Evolutionary conservation across 2,888 invertebrate species (phyloP).

Genomic region (Pristionchus arcanus): DNA sequence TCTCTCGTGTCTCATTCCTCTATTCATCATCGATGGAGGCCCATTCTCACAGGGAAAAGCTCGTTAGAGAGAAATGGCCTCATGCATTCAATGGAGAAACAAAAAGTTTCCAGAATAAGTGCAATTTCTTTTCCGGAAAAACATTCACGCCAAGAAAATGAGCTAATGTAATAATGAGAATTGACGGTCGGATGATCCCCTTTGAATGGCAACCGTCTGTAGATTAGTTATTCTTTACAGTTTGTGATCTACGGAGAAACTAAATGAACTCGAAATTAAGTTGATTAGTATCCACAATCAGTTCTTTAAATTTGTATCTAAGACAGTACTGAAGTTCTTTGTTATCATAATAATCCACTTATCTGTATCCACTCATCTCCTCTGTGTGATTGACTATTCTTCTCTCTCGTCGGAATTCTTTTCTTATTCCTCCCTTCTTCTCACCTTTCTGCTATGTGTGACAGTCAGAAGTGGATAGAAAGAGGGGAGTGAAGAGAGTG

Average conservation of each 20-base stretch:
- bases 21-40: constrained; percentile 39
- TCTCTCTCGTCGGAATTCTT: constrained; percentile 15
- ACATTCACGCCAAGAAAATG: no score
- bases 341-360: constrained; percentile 21
- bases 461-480: neutral
- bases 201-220: no score
- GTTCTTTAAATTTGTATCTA: neutral
- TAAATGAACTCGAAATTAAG: no score
- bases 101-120: neutral
- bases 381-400: neutral
- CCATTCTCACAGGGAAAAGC: neutral
- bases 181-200: no score
- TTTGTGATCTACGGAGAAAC: no score
- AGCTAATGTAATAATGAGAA: no score
- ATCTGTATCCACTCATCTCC: neutral
- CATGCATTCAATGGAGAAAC: neutral
- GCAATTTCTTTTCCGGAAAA: neutral
- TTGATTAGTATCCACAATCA: no score
- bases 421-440: constrained; percentile 47
- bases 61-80: constrained; percentile 17
- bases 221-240: no score
- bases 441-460: constrained; percentile 41
- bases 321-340: neutral
- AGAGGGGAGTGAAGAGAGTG: constrained; percentile 26
- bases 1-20: neutral